These are phyloP conservation scores for Callosobruchus maculatus DNA, from an alignment of 2,888 invertebrate species.

Conservation along the genomic window DNA sequence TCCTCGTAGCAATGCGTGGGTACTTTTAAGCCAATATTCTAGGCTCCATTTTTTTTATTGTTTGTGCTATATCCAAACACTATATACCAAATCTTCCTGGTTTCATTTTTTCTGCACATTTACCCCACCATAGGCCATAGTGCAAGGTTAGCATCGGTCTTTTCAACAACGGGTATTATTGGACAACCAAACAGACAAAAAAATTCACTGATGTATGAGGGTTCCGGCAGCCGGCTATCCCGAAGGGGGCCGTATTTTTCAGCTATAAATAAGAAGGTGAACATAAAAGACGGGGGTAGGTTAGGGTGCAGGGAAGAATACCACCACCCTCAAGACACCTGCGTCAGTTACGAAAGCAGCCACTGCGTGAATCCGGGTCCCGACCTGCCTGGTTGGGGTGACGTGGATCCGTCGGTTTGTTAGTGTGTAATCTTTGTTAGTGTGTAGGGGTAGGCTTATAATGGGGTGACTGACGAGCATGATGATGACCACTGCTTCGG, in stretches of 20 bases:
- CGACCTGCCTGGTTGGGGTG: neutral
- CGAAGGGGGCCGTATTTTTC: neutral
- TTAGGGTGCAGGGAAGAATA: slow-evolving; percentile 4
- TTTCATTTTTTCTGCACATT: too few relatives aligned
- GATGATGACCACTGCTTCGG: neutral
- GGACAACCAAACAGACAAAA: neutral
- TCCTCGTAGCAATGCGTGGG: too few relatives aligned
- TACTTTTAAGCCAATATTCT: too few relatives aligned
- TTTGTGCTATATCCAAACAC: too few relatives aligned
- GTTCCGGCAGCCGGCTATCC: neutral
- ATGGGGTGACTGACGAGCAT: neutral
- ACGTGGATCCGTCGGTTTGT: neutral
- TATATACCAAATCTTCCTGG: too few relatives aligned
- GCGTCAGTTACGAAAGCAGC: slow-evolving; percentile 7
- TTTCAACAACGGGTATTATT: neutral
- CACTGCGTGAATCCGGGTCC: neutral
- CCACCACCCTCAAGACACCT: slow-evolving; percentile 25
- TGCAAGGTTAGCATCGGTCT: too few relatives aligned
- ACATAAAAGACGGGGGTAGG: neutral
- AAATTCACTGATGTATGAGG: neutral
- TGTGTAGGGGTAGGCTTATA: neutral
- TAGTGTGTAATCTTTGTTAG: too few relatives aligned
- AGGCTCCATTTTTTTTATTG: too few relatives aligned
- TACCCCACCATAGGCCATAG: too few relatives aligned
- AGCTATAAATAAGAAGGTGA: neutral